Evolutionary conservation across 2,113 vertebrate species (phyloP).

Genomic region (Psilopogon haemacephalus): DNA sequence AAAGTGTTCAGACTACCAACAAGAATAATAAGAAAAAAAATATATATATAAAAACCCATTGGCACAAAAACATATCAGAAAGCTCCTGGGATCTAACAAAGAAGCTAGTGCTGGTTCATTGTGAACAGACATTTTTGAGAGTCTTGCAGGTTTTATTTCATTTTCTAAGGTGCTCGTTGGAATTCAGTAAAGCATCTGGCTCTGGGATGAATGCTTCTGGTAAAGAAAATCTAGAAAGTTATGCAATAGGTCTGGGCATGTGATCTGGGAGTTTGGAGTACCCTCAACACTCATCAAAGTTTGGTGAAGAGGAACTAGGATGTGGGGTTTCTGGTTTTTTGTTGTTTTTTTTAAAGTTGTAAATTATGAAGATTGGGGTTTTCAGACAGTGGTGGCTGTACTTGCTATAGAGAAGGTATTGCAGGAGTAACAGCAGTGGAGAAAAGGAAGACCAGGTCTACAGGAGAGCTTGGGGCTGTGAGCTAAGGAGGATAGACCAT

Average conservation of each 20-base stretch:
- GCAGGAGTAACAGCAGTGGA: background rate
- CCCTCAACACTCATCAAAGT: background rate
- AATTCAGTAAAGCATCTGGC: background rate
- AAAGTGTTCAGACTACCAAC: conserved; percentile 23
- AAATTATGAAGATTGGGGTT: background rate
- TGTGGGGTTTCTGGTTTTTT: too few species aligned
- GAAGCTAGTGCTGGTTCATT: background rate
- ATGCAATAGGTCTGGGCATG: background rate
- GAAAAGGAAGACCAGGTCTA: background rate
- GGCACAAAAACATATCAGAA: conserved; percentile 9
- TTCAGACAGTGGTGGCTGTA: background rate
- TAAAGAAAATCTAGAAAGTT: background rate
- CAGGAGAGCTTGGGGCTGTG: background rate
- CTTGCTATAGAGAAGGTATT: background rate
- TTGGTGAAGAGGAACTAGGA: background rate
- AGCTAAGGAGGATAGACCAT: background rate
- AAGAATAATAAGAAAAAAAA: background rate
- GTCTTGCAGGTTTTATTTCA: conserved; percentile 17
- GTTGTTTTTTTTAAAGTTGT: background rate
- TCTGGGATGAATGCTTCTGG: background rate
- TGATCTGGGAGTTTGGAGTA: background rate
- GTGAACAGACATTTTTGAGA: conserved; percentile 18
- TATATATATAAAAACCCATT: background rate
- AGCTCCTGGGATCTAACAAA: conserved; percentile 34
- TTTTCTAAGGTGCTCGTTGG: conserved; percentile 10